Percentiles rank a stretch among this genome's conserved stretches.
Evolutionary conservation across 2,888 invertebrate species (phyloP).

Genomic region (Megaustenia siamemsis): DNA sequence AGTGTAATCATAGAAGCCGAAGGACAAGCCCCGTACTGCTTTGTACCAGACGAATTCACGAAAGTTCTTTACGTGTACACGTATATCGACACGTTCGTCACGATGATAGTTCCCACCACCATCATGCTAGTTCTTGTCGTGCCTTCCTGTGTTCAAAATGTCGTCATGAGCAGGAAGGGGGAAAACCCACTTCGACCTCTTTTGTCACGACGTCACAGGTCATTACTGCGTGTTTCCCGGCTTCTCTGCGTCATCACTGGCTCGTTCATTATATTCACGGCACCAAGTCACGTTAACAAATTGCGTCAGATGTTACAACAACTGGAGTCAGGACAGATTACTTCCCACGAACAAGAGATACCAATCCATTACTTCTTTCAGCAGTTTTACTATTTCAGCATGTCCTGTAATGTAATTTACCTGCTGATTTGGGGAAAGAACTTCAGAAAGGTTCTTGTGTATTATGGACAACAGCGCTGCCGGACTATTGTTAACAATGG

Average conservation of each 20-base stretch:
- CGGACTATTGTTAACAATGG: background rate
- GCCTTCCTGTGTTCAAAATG: conserved; percentile 64
- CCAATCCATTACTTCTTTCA: conserved; percentile 64
- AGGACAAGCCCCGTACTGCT: conserved; percentile 56
- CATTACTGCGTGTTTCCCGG: conserved; percentile 66
- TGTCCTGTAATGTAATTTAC: conserved; percentile 67
- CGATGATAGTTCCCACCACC: conserved; percentile 64
- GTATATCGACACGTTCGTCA: conserved; percentile 64
- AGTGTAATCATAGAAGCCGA: conserved; percentile 36
- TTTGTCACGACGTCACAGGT: conserved; percentile 64
- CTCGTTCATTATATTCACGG: conserved; percentile 66
- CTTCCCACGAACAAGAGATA: conserved; percentile 39
- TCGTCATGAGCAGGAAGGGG: conserved; percentile 50
- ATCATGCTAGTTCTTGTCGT: conserved; percentile 64
- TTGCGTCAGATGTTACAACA: conserved; percentile 62
- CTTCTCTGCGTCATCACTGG: conserved; percentile 70
- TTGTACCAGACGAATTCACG: conserved; percentile 58
- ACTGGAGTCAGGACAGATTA: conserved; percentile 28
- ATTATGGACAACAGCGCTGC: conserved; percentile 9
- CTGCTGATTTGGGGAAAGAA: conserved; percentile 70
- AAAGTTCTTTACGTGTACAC: conserved; percentile 62
- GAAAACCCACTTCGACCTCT: conserved; percentile 56
- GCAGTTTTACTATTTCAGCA: conserved; percentile 65
- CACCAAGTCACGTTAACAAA: conserved; percentile 68
- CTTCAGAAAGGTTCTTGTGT: conserved; percentile 61